Evolutionary conservation across 2,113 vertebrate species (phyloP).

Genomic region (Pimephales promelas): DNA sequence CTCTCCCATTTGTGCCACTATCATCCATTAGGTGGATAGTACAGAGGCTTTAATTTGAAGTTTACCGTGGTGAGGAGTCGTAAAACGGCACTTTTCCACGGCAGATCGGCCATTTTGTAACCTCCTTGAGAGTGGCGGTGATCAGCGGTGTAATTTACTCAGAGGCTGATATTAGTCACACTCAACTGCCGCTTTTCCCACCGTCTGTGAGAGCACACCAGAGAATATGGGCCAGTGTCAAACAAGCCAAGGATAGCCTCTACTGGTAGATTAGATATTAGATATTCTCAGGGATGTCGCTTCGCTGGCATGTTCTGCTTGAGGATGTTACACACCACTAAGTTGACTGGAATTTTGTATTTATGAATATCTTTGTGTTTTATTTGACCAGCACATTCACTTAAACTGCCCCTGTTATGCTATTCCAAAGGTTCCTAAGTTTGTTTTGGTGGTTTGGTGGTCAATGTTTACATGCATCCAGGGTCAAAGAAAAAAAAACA

Average conservation of each 20-base stretch:
- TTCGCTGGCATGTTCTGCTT: background rate
- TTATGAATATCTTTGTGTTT: background rate
- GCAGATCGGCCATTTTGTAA: slow-evolving; percentile 43
- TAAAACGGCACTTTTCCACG: slow-evolving; percentile 52
- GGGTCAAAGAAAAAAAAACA: no score
- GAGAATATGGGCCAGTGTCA: background rate
- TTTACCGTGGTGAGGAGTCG: slow-evolving; percentile 50
- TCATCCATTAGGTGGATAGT: slow-evolving; percentile 51
- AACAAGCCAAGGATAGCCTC: slow-evolving; percentile 15
- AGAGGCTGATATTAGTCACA: slow-evolving; percentile 54
- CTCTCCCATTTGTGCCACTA: slow-evolving; percentile 52
- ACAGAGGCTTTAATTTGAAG: slow-evolving; percentile 53
- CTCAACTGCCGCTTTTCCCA: slow-evolving; percentile 35
- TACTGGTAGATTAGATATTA: slow-evolving; percentile 19
- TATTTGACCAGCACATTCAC: slow-evolving; percentile 3
- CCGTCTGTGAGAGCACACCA: slow-evolving; percentile 11
- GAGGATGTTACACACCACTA: background rate
- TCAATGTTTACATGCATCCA: no score
- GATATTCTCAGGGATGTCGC: background rate
- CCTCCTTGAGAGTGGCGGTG: slow-evolving; percentile 36
- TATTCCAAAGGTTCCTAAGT: no score
- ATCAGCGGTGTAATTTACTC: slow-evolving; percentile 57
- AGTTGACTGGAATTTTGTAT: background rate
- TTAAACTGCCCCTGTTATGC: no score
- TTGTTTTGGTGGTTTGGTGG: no score